Evolutionary conservation across 2,113 vertebrate genomes (phyloP).

Genomic region (Phyllostomus discolor): DNA sequence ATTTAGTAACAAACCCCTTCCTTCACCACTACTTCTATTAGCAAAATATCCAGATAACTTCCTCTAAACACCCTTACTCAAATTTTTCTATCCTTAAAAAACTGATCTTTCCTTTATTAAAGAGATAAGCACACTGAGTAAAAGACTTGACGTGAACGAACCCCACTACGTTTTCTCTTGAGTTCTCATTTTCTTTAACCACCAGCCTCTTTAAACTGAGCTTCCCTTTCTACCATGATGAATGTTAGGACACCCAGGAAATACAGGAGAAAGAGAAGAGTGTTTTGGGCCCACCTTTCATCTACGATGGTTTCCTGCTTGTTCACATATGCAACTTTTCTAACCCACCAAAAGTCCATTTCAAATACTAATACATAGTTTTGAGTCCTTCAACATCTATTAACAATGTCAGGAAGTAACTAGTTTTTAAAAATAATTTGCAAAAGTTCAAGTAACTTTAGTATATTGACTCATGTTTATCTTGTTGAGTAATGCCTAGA

Average conservation of each 20-base stretch:
- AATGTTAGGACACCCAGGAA: not conserved
- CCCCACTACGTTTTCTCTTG: not conserved
- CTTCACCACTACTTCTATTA: not conserved
- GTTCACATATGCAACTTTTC: not conserved
- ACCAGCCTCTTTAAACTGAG: not conserved
- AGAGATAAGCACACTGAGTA: not conserved
- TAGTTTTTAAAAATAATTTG: not conserved
- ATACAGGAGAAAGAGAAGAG: not conserved
- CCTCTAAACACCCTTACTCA: not conserved
- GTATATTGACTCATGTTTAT: not conserved
- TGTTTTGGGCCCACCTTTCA: not conserved
- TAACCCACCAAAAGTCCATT: not conserved
- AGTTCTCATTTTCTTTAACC: not conserved
- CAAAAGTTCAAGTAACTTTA: not conserved
- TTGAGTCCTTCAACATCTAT: not conserved
- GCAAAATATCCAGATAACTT: not conserved
- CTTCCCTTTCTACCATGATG: not conserved
- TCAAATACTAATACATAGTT: not conserved
- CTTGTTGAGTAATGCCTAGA: not conserved
- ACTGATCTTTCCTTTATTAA: not conserved
- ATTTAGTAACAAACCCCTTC: not conserved
- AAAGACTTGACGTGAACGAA: not conserved
- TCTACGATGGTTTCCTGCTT: not conserved
- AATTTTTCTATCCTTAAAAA: not conserved
- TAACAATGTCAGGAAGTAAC: not conserved